Evolutionary conservation across 1,140 invertebrate genomes (phyloP).

Genomic region (Drosophila rhopaloa): DNA sequence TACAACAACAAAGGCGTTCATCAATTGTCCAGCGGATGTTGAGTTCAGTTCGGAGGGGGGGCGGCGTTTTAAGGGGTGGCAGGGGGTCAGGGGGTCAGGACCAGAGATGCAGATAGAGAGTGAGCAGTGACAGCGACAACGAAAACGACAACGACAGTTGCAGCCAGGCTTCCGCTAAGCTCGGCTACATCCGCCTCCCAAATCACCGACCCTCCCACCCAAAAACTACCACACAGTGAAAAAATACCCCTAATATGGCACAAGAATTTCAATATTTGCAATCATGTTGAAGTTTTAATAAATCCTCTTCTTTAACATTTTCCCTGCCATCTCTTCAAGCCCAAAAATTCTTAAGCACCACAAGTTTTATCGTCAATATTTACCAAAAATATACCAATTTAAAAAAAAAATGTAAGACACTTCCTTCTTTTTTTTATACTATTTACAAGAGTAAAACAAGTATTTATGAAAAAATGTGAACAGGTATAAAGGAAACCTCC

Average conservation of each 20-base stretch:
- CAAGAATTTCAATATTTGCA: too few species aligned
- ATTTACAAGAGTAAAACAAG: too few species aligned
- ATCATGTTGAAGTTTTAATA: not conserved
- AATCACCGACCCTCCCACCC: conserved; percentile 4
- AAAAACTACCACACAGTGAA: not conserved
- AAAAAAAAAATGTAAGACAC: too few species aligned
- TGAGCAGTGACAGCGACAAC: conserved; percentile 35
- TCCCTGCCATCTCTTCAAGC: too few species aligned
- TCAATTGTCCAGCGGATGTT: conserved; percentile 81
- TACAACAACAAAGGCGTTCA: conserved; percentile 74
- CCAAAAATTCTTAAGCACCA: too few species aligned
- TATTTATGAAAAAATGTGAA: too few species aligned
- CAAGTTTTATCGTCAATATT: too few species aligned
- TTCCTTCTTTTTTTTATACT: too few species aligned
- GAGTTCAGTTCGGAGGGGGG: conserved; percentile 52
- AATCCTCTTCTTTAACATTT: too few species aligned
- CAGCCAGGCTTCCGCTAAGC: conserved; percentile 57
- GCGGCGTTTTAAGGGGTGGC: not conserved
- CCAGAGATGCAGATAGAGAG: conserved; percentile 26
- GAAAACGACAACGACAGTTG: conserved; percentile 54
- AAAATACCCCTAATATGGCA: too few species aligned
- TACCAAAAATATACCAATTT: too few species aligned
- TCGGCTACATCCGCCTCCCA: conserved; percentile 53
- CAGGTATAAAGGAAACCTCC: too few species aligned
- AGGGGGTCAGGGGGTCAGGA: not conserved